Conservation (phyloP, 1,140 invertebrate species). For the Plutomurus gul region DNA sequence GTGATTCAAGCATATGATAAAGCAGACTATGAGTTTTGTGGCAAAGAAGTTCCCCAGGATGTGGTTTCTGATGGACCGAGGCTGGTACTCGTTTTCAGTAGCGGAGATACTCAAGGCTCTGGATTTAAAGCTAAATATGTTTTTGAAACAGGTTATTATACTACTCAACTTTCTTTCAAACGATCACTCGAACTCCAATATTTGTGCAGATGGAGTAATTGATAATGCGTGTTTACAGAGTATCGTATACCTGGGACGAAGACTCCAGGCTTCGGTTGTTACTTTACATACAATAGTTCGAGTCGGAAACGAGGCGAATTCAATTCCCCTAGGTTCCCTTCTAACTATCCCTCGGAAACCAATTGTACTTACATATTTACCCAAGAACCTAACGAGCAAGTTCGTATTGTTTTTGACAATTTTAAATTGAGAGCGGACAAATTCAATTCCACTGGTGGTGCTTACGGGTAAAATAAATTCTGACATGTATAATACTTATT, state of each 20-base stretch:
- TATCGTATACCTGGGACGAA: constrained; percentile 93
- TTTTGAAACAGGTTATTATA: constrained; percentile 71
- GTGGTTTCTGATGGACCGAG: constrained; percentile 88
- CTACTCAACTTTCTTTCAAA: background rate
- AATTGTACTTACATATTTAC: constrained; percentile 90
- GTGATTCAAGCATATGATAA: constrained; percentile 90
- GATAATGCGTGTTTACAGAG: constrained; percentile 62
- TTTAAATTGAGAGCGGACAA: constrained; percentile 81
- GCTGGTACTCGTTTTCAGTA: constrained; percentile 89
- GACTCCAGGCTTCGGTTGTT: constrained; percentile 83
- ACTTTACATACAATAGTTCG: constrained; percentile 86
- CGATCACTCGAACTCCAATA: too few species aligned
- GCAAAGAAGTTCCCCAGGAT: constrained; percentile 68
- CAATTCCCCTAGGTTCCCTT: constrained; percentile 93
- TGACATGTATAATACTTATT: background rate
- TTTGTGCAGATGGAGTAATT: background rate
- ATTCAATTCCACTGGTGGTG: constrained; percentile 60
- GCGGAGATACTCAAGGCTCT: constrained; percentile 80
- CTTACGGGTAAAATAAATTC: constrained; percentile 62
- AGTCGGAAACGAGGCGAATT: constrained; percentile 85
- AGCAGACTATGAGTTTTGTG: constrained; percentile 90
- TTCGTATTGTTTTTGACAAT: constrained; percentile 88
- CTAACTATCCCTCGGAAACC: constrained; percentile 90
- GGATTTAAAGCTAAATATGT: constrained; percentile 90
- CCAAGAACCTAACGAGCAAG: constrained; percentile 84